phyloP scores from a whole-genome alignment of 2,113 vertebrate genomes.

The Hypanus sabinus region DNA sequence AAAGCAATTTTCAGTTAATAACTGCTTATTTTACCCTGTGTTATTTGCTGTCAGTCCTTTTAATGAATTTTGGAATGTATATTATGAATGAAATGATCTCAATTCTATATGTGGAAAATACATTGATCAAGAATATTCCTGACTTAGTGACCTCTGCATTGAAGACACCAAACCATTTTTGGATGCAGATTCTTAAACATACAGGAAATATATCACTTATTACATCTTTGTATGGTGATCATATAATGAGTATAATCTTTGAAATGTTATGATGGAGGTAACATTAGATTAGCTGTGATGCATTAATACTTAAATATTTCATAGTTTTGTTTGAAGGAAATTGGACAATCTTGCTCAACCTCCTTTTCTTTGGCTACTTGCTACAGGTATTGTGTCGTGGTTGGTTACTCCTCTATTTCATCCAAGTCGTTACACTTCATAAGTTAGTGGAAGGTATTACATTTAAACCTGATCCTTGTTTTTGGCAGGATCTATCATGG shows the following conservation, averaged over 20 bases:
- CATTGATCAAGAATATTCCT: neutral
- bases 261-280: neutral
- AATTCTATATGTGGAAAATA: neutral
- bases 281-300: neutral
- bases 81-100: neutral
- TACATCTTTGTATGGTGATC: too few species aligned
- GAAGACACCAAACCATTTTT: neutral
- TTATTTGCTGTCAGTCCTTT: neutral
- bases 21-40: neutral
- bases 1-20: neutral
- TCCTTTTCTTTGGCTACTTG: neutral
- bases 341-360: neutral
- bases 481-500: neutral
- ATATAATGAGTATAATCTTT: neutral
- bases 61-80: neutral
- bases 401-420: neutral
- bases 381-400: neutral
- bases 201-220: too few species aligned
- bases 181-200: too few species aligned
- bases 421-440: neutral
- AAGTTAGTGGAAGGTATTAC: neutral
- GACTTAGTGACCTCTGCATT: neutral
- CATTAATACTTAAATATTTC: neutral
- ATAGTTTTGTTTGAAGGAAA: neutral
- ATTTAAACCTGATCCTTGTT: neutral